Conservation (phyloP, 2,888 invertebrate species). For the Anarsia innoxiella region DNA sequence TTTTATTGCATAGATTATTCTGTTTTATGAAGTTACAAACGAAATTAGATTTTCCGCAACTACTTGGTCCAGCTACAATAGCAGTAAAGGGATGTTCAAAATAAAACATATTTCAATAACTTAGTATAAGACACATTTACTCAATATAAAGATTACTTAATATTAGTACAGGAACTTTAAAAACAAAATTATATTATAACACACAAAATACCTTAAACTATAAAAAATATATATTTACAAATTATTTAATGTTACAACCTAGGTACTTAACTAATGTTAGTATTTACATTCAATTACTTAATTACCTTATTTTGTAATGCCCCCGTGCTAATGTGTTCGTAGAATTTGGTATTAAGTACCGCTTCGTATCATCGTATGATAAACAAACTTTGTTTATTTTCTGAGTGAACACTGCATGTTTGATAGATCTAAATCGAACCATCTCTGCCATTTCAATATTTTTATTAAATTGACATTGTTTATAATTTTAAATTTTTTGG, state of each 20-base stretch:
- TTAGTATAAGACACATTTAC: too few relatives aligned
- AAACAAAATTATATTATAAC: too few relatives aligned
- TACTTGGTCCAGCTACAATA: constrained; percentile 23
- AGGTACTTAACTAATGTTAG: background rate
- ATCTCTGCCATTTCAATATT: constrained; percentile 11
- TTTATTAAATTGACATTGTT: constrained; percentile 17
- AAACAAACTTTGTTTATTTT: constrained; percentile 19
- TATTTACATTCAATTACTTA: background rate
- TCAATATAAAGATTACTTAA: too few relatives aligned
- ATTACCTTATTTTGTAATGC: background rate
- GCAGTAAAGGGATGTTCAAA: constrained; percentile 20
- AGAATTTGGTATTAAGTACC: constrained; percentile 7
- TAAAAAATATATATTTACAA: background rate
- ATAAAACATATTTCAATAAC: constrained; percentile 14
- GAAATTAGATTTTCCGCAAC: constrained; percentile 23
- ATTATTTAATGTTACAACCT: background rate
- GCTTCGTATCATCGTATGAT: constrained; percentile 15
- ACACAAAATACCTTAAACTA: constrained; percentile 18
- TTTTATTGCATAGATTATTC: constrained; percentile 9
- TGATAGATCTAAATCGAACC: constrained; percentile 19
- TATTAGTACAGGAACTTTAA: too few relatives aligned
- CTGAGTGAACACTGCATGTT: constrained; percentile 21
- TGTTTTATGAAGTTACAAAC: constrained; percentile 15
- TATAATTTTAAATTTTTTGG: constrained; percentile 19
- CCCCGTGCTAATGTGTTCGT: constrained; percentile 8